Evolutionary conservation across 53 echinoderm and acorn worm species (phyloP).

Genomic region (Stichopus horrens): DNA sequence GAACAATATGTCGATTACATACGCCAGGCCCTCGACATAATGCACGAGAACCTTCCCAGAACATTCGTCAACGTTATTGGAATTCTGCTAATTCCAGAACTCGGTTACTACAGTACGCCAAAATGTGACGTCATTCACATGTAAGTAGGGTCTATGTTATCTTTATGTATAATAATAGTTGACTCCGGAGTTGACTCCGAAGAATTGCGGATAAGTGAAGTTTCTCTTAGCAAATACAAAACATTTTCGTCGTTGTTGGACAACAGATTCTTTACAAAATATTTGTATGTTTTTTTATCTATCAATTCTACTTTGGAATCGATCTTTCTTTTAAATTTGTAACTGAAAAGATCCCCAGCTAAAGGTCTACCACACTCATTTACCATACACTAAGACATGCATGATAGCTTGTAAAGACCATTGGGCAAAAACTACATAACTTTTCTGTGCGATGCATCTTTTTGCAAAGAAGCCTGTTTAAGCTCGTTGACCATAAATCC

Average conservation of each 20-base stretch:
- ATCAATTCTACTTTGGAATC: neutral
- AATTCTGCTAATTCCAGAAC: conserved; percentile 13
- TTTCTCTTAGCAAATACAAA: neutral
- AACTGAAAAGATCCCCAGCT: too few relatives aligned
- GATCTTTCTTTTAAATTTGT: too few relatives aligned
- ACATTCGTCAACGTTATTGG: conserved; percentile 44
- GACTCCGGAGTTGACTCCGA: neutral
- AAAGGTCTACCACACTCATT: too few relatives aligned
- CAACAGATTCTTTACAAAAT: neutral
- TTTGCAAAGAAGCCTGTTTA: too few relatives aligned
- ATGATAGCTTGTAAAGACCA: too few relatives aligned
- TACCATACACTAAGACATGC: too few relatives aligned
- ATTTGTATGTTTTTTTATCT: neutral
- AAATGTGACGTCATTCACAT: conserved; percentile 30
- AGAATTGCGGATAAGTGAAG: neutral
- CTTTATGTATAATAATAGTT: neutral
- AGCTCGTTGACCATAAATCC: too few relatives aligned
- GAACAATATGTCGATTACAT: conserved; percentile 59
- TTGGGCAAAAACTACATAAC: too few relatives aligned
- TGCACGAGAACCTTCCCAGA: conserved; percentile 27
- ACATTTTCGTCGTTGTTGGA: neutral
- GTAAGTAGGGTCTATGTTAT: conserved; percentile 1
- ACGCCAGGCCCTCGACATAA: conserved; percentile 49
- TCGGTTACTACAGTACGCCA: conserved; percentile 12
- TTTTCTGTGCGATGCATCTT: too few relatives aligned